Evolutionary conservation across 2,797 vertebrate genomes (phyloP).

Genomic region (Phalanger gymnotis): DNA sequence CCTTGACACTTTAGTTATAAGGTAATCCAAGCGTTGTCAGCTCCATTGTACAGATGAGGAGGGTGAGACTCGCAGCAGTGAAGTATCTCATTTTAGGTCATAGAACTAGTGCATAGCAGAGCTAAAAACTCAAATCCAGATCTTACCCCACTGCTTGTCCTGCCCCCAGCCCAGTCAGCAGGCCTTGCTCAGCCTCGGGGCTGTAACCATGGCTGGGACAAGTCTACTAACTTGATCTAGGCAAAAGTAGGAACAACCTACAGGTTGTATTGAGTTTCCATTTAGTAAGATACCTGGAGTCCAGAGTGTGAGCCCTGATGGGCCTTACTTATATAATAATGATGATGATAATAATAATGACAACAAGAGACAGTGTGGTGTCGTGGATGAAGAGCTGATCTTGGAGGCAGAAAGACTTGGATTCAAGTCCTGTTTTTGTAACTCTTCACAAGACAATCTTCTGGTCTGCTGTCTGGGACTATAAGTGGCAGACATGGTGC

Average conservation of each 20-base stretch:
- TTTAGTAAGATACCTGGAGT: neutral
- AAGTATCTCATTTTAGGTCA: neutral
- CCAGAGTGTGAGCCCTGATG: neutral
- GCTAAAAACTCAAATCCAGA: neutral
- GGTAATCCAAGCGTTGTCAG: neutral
- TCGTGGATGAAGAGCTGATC: neutral
- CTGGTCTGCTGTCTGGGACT: neutral
- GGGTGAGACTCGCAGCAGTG: neutral
- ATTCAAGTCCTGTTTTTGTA: neutral
- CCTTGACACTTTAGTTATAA: neutral
- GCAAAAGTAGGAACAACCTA: neutral
- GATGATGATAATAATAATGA: neutral
- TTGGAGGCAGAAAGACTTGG: neutral
- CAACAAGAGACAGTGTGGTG: neutral
- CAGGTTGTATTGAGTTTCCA: neutral
- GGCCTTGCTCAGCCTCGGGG: neutral
- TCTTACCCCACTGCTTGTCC: neutral
- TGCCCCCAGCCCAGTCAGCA: neutral
- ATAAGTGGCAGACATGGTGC: neutral
- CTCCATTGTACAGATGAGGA: slow-evolving; percentile 2
- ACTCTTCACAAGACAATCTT: neutral
- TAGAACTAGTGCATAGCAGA: neutral
- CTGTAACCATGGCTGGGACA: neutral
- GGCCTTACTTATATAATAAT: neutral
- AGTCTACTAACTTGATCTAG: neutral